phyloP scores from a whole-genome alignment of 2,113 vertebrate genomes.

The Pan troglodytes region NHGRI_mPanTro3-v2.1_pri NC_072398.2:149095501-149096000 shows the following conservation, averaged over 20 bases:
- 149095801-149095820: constrained; percentile 61
- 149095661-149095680: background rate
- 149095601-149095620: constrained; percentile 44
- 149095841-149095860: constrained; percentile 68
- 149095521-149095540: background rate
- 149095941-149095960: constrained; percentile 64
- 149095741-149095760: constrained; percentile 65
- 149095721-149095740: constrained; percentile 75
- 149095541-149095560: constrained; percentile 53
- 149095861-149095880: constrained; percentile 80
- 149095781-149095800: constrained; percentile 64
- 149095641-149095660: constrained; percentile 9
- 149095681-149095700: background rate
- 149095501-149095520: constrained; percentile 62
- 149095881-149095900: background rate
- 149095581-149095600: constrained; percentile 57
- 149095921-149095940: constrained; percentile 71
- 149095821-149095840: constrained; percentile 64
- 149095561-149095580: constrained; percentile 55
- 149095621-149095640: constrained; percentile 44
- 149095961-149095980: constrained; percentile 71
- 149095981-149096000: constrained; percentile 75
- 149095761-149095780: constrained; percentile 62
- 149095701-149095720: background rate
- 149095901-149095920: constrained; percentile 69